Conservation (phyloP, 2,113 vertebrate species). For the Melanerpes formicivorus region DNA sequence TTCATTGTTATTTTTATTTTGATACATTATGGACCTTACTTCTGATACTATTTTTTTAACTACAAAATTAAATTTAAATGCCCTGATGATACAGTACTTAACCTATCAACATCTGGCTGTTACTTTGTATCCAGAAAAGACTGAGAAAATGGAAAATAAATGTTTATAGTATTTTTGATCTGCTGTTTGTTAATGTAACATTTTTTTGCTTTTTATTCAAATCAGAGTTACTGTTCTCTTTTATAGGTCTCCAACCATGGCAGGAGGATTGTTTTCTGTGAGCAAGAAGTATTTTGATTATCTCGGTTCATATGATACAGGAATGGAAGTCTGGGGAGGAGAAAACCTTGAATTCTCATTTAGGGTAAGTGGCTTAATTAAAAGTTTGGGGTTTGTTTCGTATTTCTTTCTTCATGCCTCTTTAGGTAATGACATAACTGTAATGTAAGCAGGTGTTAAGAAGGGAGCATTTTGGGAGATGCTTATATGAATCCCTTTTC, state of each 20-base stretch:
- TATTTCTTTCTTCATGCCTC: not conserved
- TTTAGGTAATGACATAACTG: not conserved
- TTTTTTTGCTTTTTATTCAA: not conserved
- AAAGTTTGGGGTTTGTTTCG: not conserved
- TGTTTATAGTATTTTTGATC: not conserved
- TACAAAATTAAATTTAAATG: not conserved
- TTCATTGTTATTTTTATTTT: not conserved
- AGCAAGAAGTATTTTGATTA: conserved; percentile 93
- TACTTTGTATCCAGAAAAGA: not conserved
- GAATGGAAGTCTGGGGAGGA: conserved; percentile 99
- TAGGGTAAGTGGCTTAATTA: conserved; percentile 81
- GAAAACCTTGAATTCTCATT: conserved; percentile 99
- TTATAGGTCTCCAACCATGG: conserved; percentile 96
- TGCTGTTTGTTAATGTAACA: not conserved
- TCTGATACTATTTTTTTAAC: not conserved
- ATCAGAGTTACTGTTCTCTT: not conserved
- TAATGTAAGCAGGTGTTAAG: not conserved
- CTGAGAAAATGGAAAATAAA: not conserved
- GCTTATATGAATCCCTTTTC: not conserved
- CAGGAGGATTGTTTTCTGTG: conserved; percentile 96
- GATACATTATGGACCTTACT: not conserved
- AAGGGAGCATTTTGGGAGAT: not conserved
- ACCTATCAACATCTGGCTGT: not conserved
- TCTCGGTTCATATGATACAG: conserved; percentile 96
- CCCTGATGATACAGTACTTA: not conserved